A percentile compares a stretch with the other conserved stretches of the same genome.
phyloP scores from a whole-genome alignment of 2,113 vertebrate genomes.

The Clarias batrachus region DNA sequence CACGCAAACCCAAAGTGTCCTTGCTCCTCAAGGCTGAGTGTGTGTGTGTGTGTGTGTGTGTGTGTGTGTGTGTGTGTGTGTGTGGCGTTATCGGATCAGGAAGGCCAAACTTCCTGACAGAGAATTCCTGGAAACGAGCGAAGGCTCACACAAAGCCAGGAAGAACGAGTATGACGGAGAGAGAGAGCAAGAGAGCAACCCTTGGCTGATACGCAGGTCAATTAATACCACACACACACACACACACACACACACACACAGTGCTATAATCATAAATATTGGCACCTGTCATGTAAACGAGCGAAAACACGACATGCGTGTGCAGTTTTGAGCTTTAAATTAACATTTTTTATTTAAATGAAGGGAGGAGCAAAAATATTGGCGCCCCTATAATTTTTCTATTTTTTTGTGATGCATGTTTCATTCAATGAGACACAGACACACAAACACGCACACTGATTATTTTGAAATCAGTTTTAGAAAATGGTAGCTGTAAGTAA shows the following conservation, averaged over 20 bases:
- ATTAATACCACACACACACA: slow-evolving; percentile 15
- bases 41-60: background rate
- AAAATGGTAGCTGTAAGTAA: background rate
- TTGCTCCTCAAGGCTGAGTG: slow-evolving; percentile 19
- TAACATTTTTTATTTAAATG: background rate
- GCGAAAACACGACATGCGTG: background rate
- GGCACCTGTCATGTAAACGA: background rate
- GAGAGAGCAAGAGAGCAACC: slow-evolving; percentile 28
- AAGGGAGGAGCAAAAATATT: background rate
- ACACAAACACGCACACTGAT: background rate
- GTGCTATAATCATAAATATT: background rate
- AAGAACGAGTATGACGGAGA: slow-evolving; percentile 60
- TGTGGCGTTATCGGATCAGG: slow-evolving; percentile 60
- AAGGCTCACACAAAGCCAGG: slow-evolving; percentile 71
- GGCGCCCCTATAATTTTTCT: background rate
- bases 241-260: slow-evolving; percentile 24
- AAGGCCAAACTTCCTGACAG: slow-evolving; percentile 64
- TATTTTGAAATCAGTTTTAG: background rate
- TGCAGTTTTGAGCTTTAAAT: background rate
- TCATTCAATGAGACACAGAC: no score
- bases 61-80: background rate
- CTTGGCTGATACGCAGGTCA: slow-evolving; percentile 8
- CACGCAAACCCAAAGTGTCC: background rate
- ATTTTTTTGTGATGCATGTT: background rate
- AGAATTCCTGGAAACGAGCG: slow-evolving; percentile 76